Base-by-base conservation (phyloP, 2,797 vertebrate genomes). In the Balearica regulorum region DNA sequence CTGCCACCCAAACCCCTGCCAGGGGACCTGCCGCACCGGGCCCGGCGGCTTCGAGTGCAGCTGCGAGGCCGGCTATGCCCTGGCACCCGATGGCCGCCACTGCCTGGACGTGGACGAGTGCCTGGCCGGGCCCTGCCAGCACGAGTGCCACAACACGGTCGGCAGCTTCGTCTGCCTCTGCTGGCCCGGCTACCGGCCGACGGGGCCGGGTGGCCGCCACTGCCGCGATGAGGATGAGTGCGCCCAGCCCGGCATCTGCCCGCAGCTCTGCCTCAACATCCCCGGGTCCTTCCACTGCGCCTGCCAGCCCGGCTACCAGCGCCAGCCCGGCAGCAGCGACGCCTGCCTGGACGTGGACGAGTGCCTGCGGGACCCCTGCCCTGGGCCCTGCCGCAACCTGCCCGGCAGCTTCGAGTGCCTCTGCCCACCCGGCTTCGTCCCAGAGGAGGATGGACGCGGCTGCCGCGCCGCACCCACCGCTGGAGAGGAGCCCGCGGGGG, bases 141-240 rank as follows among this genome's bases (percentile, higher is more conserved):
- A 96, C 1, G 49, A n/a, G 16, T 98, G 98, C 69, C 82, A 0
- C 46, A 97, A 98, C 87, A 65, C 77, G 0, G 25, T 54, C 0
- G 97, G 97, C 6, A 85, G 96, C 66, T 98, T 96, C 39, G 11
- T 33, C 17, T 98, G 98, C 82, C 81, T 1, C 9, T 98, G 98
- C 76, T 66, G 6, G 12, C 31, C 24, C 1, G 98, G 98, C 64
- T 98, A 97, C 78, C 72, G 37, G 33, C 71, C 86, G 3, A 54
- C 80, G 4, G 96, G 93, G 33, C 71, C 79, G 0, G 94, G 31
- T 2, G 86, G 58, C 35, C 53, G 1, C 49, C 49, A 6, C 4
- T 98, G 98, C 46, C 72, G 28, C 2, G 98, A 98, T 2, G 65
- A 97, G 54, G 98, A 98, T 0, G 98, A 98, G 69, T 98, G 98